A percentile compares a stretch with the other conserved stretches of the same genome.
Conservation (phyloP, 2,113 vertebrate genomes). For the Amphiprion percula region DNA sequence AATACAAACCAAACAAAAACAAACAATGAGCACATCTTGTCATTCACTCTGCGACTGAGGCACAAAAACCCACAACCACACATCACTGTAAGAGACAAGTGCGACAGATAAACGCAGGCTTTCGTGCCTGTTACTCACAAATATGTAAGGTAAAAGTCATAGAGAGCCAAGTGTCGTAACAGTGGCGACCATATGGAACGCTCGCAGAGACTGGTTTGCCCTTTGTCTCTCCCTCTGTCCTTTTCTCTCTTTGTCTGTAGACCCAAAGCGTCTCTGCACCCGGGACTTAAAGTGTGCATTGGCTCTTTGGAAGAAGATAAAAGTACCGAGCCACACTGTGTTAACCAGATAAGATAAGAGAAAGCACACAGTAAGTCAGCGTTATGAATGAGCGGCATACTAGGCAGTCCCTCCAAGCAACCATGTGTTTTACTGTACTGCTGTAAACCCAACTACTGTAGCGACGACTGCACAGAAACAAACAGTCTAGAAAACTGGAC, state of each 20-base stretch:
- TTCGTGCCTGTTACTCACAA: constrained; percentile 11
- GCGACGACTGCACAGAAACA: not conserved
- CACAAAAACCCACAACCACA: constrained; percentile 26
- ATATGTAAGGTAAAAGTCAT: constrained; percentile 28
- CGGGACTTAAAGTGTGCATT: constrained; percentile 49
- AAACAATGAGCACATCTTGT: constrained; percentile 74
- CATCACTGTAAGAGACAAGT: constrained; percentile 28
- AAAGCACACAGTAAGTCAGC: constrained; percentile 37
- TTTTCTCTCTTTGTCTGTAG: constrained; percentile 2
- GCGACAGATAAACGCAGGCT: constrained; percentile 10
- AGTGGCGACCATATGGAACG: constrained; percentile 27
- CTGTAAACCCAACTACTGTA: constrained; percentile 44
- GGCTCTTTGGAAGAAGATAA: constrained; percentile 73
- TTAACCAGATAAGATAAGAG: constrained; percentile 78
- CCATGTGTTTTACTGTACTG: constrained; percentile 44
- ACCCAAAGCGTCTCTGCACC: constrained; percentile 33
- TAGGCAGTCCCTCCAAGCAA: constrained; percentile 43
- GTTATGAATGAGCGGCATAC: constrained; percentile 65
- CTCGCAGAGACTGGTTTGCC: constrained; percentile 31
- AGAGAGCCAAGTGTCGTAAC: constrained; percentile 8
- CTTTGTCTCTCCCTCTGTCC: constrained; percentile 21
- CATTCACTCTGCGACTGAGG: constrained; percentile 48
- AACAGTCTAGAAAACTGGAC: not conserved
- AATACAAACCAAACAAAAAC: constrained; percentile 78
- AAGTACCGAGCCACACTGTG: constrained; percentile 64